Evolutionary conservation across 2,888 invertebrate species (phyloP).

Genomic region (Calameuta pallipes): DNA sequence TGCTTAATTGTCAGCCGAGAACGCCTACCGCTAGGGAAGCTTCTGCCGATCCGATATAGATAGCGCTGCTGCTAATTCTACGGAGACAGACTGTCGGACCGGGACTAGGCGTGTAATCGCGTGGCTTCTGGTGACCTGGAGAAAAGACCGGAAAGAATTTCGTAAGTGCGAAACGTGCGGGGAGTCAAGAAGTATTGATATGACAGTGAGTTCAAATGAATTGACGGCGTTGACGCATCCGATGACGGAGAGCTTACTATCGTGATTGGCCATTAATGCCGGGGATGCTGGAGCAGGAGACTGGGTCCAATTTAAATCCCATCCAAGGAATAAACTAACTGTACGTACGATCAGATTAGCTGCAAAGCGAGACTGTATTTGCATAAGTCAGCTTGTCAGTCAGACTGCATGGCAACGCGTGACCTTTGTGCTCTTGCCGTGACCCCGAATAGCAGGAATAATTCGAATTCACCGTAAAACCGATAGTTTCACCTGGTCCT

Average conservation of each 20-base stretch:
- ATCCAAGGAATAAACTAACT: constrained; percentile 46
- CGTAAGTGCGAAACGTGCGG: too few species aligned
- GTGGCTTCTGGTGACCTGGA: too few species aligned
- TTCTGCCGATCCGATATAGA: not conserved
- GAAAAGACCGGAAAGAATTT: too few species aligned
- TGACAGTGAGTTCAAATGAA: too few species aligned
- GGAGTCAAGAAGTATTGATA: too few species aligned
- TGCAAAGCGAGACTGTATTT: constrained; percentile 54
- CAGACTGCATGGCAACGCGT: constrained; percentile 63
- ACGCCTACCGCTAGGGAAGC: not conserved
- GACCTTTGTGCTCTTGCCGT: constrained; percentile 50
- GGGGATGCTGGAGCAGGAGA: too few species aligned
- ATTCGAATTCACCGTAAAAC: not conserved
- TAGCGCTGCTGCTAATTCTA: not conserved
- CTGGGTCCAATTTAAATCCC: constrained; percentile 51
- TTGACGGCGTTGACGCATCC: too few species aligned
- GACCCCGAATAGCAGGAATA: not conserved
- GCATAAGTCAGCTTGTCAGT: constrained; percentile 66
- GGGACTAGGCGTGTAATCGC: too few species aligned
- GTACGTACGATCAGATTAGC: constrained; percentile 49
- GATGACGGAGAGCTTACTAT: too few species aligned
- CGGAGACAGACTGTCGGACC: too few species aligned
- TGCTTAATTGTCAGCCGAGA: constrained; percentile 11
- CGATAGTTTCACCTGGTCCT: not conserved
- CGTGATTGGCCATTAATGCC: too few species aligned